Conservation (phyloP, 2,888 invertebrate species). For the Erpobdella octoculata region DNA sequence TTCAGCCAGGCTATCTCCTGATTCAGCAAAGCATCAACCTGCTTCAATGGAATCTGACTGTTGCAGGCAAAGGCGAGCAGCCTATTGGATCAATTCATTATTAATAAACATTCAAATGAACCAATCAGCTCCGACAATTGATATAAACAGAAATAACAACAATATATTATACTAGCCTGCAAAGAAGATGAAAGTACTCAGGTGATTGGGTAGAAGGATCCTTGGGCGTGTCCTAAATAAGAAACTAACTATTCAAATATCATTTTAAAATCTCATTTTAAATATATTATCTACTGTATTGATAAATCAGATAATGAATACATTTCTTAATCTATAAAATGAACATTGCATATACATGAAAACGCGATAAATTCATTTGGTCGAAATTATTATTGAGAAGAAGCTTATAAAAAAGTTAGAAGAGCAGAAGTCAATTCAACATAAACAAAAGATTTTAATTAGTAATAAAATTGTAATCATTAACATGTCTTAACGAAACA, state of each 20-base stretch:
- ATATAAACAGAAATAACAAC: not conserved
- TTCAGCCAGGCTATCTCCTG: slow-evolving; percentile 73
- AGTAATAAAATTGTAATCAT: no score
- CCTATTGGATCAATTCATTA: slow-evolving; percentile 43
- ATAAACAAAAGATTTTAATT: no score
- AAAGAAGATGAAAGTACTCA: slow-evolving; percentile 65
- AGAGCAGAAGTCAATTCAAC: no score
- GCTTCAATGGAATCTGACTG: slow-evolving; percentile 64
- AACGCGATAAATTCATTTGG: no score
- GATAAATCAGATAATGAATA: no score
- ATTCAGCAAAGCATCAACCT: slow-evolving; percentile 64
- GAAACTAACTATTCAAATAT: slow-evolving; percentile 43
- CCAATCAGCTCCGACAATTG: not conserved
- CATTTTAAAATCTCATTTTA: slow-evolving; percentile 14
- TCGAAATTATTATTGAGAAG: no score
- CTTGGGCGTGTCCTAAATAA: slow-evolving; percentile 58
- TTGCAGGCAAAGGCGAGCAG: slow-evolving; percentile 63
- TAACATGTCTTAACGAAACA: no score
- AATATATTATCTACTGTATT: no score
- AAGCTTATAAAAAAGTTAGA: no score
- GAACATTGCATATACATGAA: no score
- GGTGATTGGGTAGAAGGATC: slow-evolving; percentile 67
- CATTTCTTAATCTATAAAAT: no score
- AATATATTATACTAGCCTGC: slow-evolving; percentile 47
- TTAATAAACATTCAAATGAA: not conserved